Evolutionary conservation across 2,113 vertebrate genomes (phyloP).

Genomic region (Geococcyx californianus): DNA sequence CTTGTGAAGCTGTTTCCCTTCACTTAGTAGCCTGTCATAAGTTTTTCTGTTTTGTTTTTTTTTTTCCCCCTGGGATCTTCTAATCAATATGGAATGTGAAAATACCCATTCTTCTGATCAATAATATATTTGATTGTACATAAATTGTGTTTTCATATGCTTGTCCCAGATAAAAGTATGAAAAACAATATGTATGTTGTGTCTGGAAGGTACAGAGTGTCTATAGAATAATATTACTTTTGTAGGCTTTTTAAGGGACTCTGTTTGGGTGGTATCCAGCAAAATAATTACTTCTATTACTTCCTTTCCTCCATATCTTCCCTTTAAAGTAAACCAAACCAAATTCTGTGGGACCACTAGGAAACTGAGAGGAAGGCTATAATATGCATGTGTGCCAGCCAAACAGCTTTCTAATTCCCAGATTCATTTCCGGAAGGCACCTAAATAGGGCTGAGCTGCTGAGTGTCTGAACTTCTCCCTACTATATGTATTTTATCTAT

Average conservation of each 20-base stretch:
- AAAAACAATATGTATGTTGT: not conserved
- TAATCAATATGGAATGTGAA: not conserved
- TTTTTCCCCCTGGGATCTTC: not conserved
- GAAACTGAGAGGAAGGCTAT: not conserved
- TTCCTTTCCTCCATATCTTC: not conserved
- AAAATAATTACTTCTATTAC: not conserved
- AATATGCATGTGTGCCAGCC: not conserved
- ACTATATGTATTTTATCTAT: not conserved
- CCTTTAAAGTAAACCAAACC: not conserved
- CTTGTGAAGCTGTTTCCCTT: not conserved
- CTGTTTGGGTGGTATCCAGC: not conserved
- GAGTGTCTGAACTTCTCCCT: not conserved
- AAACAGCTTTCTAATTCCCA: not conserved
- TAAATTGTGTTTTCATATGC: not conserved
- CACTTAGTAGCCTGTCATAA: not conserved
- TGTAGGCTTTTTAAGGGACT: not conserved
- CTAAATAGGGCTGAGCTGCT: not conserved
- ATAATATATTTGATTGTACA: not conserved
- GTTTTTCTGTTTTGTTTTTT: fast-evolving
- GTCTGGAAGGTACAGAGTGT: not conserved
- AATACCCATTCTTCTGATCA: not conserved
- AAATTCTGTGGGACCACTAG: not conserved
- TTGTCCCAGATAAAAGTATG: not conserved
- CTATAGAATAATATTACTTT: not conserved
- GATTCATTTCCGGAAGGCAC: not conserved